Evolutionary conservation across 2,797 vertebrate genomes (phyloP), one percentile per base, ranked within the genome.

Genomic region (Aldrovandia affinis): DNA sequence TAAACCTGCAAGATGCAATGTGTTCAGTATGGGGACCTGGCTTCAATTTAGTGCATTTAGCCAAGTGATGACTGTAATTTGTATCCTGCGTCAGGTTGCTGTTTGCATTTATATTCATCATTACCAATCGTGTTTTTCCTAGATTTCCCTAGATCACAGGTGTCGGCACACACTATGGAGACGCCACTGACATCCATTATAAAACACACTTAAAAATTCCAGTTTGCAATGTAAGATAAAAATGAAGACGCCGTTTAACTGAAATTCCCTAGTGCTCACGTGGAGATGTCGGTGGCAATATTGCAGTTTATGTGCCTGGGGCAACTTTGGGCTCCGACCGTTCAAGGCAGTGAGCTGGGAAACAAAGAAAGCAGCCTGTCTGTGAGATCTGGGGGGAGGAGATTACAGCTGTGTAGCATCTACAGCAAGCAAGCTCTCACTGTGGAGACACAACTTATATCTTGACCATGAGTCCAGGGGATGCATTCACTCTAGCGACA

Each of bases 91-190:
- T 92, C 89, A 89, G 88, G 86, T 89, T 91, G 86, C 89, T 89
- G 89, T 93, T 92, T 93, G 86, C 90, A 93, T 94, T 92, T 92
- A 93, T 92, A 94, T 92, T 92, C 86, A 90, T 93, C 91, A 93
- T 94, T 92, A 93, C 88, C 85, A 88, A 81, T 81, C 84, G 77
- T 87, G 88, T 91, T 92, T 91, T 89, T 84, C 77, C 8, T 81
- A 92, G 90, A 93, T 90, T 92, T 93, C 92, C 91, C 90, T 83
- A 92, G 92, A 92, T 91, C 70, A 78, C 86, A 86, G 86, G 87
- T 90, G 89, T 90, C 88, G 88, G 88, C 84, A 90, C 85, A 89
- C 86, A 85, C 30, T 79, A 81, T 86, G 65, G 75, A 87, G 84
- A 86, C 55, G 84, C 87, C 81, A 83, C 81, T 87, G 87, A 84